Percentiles rank a stretch among this genome's conserved stretches.
Evolutionary conservation across 1,140 invertebrate species (phyloP).

Genomic region (Leptestheria dahalacensis): DNA sequence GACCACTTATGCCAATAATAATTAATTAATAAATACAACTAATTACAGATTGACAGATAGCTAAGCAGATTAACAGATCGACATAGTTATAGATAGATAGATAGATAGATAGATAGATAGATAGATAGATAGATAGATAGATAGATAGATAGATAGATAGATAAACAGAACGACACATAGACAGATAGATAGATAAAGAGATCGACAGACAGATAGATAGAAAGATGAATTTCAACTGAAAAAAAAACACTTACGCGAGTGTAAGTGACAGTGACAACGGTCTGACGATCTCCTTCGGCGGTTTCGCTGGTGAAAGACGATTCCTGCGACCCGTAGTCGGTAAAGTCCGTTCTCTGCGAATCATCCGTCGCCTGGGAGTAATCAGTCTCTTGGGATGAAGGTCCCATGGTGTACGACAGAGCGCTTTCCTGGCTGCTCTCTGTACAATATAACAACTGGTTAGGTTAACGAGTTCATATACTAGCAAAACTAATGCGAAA

Average conservation of each 20-base stretch:
- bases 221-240: background rate
- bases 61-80: too few relatives aligned
- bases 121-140: background rate
- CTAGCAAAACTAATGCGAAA: background rate
- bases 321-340: background rate
- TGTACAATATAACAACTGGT: too few relatives aligned
- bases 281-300: background rate
- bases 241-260: background rate
- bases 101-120: background rate
- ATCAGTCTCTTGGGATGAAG: background rate
- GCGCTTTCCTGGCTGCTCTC: background rate
- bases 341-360: too few relatives aligned
- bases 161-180: background rate
- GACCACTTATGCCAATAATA: too few relatives aligned
- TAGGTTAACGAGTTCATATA: background rate
- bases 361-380: background rate
- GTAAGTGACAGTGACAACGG: background rate
- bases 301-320: background rate
- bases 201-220: background rate
- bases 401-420: background rate
- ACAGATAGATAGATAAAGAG: background rate
- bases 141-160: background rate
- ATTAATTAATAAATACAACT: too few relatives aligned
- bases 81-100: background rate
- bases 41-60: too few relatives aligned